Base-by-base conservation (phyloP, 1,140 invertebrate genomes). In the Eupristina koningsbergeri region DNA sequence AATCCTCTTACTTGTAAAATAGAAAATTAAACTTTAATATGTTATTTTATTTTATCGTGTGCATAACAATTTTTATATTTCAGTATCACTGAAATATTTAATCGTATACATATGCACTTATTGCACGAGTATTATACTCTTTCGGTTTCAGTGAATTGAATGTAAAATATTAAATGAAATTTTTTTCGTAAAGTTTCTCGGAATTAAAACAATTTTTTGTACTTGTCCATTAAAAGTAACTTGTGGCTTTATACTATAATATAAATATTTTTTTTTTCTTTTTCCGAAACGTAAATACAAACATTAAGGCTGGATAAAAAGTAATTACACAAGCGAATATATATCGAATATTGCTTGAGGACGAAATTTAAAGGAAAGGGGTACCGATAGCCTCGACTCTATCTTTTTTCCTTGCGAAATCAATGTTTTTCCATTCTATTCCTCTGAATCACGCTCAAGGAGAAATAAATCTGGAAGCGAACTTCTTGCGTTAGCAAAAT, bases 401-500 rank as follows among this genome's bases (percentile, higher is more conserved):
- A 64, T 34, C 39, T 63, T 79, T 73, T n/a, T 67, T 73, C 41
- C 34, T 64, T 58, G 19, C 53, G 36, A 75, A 80, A 80, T 84
- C 77, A 80, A 84, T 84, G 83, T 50, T 58, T 67, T 84, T 84
- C 69, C 77, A 67, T n/a, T 84, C 77, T 71, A 84, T 84, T 84
- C 79, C 74, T 61, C 29, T 78, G 76, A 79, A 76, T 84, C 78
- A 80, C 73, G 79, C 83, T 36, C 67, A 39, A 84, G 77, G n/a
- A 73, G 41, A 58, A 81, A 36, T 47, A 81, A 74, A 81, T 36
- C 80, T 81, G 69, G 15, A 74, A 73, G 69, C 36, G 19, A 80
- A 74, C 80, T 74, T 61, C 58, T 36, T 81, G 79, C 50, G 45
- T 63, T 69, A 39, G 69, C 64, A 63, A 74, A 53, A 81, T 74